Conservation (phyloP, 2,888 invertebrate genomes). For the Drosophila longiperda region DNA sequence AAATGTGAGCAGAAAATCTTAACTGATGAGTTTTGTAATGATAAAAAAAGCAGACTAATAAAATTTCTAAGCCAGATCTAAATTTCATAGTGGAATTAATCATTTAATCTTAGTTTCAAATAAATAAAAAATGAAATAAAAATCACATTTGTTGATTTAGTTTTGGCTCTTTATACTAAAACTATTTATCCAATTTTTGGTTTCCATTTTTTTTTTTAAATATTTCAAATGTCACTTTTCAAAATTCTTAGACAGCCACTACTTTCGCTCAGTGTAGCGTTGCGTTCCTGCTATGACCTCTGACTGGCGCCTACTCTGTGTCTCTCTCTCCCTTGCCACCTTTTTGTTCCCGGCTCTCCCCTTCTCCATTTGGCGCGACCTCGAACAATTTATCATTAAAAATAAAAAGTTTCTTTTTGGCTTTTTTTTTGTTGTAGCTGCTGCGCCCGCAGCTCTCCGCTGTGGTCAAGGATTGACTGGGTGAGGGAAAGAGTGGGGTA, state of each 20-base stretch:
- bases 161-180: too few relatives aligned
- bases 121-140: neutral
- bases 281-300: constrained; percentile 51
- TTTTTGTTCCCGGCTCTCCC: constrained; percentile 5
- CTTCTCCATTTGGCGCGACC: constrained; percentile 12
- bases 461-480: constrained; percentile 63
- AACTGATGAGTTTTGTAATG: neutral
- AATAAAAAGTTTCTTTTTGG: constrained; percentile 68
- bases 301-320: constrained; percentile 61
- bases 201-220: neutral
- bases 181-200: too few relatives aligned
- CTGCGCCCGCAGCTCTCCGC: constrained; percentile 20
- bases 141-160: too few relatives aligned
- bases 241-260: neutral
- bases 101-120: neutral
- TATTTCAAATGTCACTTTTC: neutral
- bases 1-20: neutral
- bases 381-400: constrained; percentile 73
- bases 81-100: too few relatives aligned
- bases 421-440: constrained; percentile 23
- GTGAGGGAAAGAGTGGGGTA: constrained; percentile 40
- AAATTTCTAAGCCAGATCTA: too few relatives aligned
- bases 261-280: neutral
- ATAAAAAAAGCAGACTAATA: neutral
- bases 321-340: constrained; percentile 1